Base-by-base conservation (phyloP, 2,888 invertebrate species). In the Pollenia angustigena region DNA sequence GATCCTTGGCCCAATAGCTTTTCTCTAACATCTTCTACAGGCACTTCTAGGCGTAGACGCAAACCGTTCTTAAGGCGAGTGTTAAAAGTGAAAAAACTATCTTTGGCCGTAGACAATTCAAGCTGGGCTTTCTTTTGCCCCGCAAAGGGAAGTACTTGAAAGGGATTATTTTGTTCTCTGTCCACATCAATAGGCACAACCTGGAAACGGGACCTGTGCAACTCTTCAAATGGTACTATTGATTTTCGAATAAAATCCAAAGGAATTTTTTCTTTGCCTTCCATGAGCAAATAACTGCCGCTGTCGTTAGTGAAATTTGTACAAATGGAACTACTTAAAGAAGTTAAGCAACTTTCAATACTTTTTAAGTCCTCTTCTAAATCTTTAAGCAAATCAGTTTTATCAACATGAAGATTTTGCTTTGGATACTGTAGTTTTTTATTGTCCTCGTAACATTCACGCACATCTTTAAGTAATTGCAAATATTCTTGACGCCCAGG, bases 271-370 rank as follows among this genome's bases (percentile, higher is more conserved):
- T 90, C 92, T 48, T 91, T 90, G 1, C 91, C 91, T 50, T 92
- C 91, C 42, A 93, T 88, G 9, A 92, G 76, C 2, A 93, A 62
- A 48, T 89, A 93, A 69, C 93, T 93, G 12, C 93, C 93, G 69
- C 93, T 93, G 81, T 93, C 93, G 42, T 92, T 90, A 0, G 92
- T 91, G 0, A 93, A 90, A 88, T 93, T 93, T 1, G 93, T 93
- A 72, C 93, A 93, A 0, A 89, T 85, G 0, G 93, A 93, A 76
- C 93, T 93, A 54, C 91, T 91, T 1, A 92, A 85, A 2, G 93
- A 93, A 0, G 90, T 91, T 0, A 92, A 88, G 68, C 93, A 93
- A 8, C 91, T 90, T 81, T 92, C 91, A n/a, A 93, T 93, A 82
- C 93, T 93, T 58, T 90, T 90, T 0, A 93, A 85, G 60, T 93